Percentiles rank a stretch among this genome's conserved stretches.
These are phyloP conservation scores for Perodicticus potto DNA, from an alignment of 2,797 vertebrate species.

Conservation along the genomic window DNA sequence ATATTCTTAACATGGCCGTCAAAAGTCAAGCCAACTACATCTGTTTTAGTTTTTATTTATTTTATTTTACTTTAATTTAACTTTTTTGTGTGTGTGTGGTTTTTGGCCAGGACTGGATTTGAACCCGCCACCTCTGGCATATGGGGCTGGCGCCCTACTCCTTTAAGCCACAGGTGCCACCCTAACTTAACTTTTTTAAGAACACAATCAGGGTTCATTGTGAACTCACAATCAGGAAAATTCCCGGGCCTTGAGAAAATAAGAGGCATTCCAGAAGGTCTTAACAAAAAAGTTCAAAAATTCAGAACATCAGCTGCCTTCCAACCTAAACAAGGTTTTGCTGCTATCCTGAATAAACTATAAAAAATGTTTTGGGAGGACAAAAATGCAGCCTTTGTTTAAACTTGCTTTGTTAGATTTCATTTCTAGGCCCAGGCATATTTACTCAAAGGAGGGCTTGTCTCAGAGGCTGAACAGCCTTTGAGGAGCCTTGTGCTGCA, in stretches of 20 bases:
- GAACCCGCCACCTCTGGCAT: no score
- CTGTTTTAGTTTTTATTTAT: not conserved
- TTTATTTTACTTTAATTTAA: not conserved
- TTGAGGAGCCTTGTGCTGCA: not conserved
- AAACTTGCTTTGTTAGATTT: not conserved
- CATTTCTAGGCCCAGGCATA: not conserved
- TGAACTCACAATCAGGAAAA: not conserved
- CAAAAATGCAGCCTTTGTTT: not conserved
- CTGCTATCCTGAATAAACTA: not conserved
- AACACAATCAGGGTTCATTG: not conserved
- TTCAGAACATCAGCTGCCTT: conserved; percentile 12
- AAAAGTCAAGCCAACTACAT: not conserved
- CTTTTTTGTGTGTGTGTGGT: not conserved
- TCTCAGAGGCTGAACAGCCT: not conserved
- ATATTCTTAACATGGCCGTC: not conserved
- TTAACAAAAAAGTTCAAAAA: conserved; percentile 6
- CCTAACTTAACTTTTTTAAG: not conserved
- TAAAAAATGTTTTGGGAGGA: not conserved
- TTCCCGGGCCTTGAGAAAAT: not conserved
- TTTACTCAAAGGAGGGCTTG: not conserved
- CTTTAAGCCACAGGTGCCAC: no score
- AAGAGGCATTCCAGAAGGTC: not conserved
- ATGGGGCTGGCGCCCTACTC: no score
- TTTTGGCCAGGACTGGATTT: no score
- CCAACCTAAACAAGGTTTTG: not conserved